Percentiles rank a stretch among this genome's conserved stretches.
Conservation (phyloP, 30 jellyfish, hydroid and myxozoan genomes). For the Phacellophora camtschatica region DNA sequence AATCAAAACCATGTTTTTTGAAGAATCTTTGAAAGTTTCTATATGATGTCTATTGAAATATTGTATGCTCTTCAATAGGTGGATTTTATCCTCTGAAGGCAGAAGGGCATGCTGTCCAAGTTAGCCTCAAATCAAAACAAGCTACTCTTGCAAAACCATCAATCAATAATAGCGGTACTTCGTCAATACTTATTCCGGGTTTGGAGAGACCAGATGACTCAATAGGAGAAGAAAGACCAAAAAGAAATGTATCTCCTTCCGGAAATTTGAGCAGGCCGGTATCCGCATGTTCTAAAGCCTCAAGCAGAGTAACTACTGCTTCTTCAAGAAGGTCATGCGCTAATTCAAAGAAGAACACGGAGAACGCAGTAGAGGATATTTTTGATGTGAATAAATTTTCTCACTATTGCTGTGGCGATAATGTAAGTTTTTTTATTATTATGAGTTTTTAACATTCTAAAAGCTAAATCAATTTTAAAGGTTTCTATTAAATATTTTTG, state of each 20-base stretch:
- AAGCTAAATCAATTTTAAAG: no score
- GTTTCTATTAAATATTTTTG: no score
- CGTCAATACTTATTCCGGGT: background rate
- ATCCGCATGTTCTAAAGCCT: conserved; percentile 53
- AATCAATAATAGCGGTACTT: background rate
- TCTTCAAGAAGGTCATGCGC: conserved; percentile 18
- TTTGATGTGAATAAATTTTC: conserved; percentile 59
- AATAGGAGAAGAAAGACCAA: no score
- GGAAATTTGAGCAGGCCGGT: conserved; percentile 20
- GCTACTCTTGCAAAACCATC: background rate
- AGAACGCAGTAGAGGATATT: conserved; percentile 1
- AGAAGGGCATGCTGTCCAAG: conserved; percentile 61
- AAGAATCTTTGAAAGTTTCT: no score
- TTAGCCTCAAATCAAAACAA: conserved; percentile 22
- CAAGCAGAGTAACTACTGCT: conserved; percentile 41
- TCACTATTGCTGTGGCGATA: conserved; percentile 76
- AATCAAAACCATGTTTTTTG: no score
- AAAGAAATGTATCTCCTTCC: background rate
- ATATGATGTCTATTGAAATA: no score
- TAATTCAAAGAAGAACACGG: background rate
- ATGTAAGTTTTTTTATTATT: conserved; percentile 21
- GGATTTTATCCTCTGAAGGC: conserved; percentile 59
- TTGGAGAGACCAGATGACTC: background rate
- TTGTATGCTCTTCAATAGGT: no score
- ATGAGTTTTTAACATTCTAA: no score